A percentile compares a stretch with the other conserved stretches of the same genome.
Conservation (phyloP, 2,797 vertebrate genomes). For the Hoplostethus mediterraneus region DNA sequence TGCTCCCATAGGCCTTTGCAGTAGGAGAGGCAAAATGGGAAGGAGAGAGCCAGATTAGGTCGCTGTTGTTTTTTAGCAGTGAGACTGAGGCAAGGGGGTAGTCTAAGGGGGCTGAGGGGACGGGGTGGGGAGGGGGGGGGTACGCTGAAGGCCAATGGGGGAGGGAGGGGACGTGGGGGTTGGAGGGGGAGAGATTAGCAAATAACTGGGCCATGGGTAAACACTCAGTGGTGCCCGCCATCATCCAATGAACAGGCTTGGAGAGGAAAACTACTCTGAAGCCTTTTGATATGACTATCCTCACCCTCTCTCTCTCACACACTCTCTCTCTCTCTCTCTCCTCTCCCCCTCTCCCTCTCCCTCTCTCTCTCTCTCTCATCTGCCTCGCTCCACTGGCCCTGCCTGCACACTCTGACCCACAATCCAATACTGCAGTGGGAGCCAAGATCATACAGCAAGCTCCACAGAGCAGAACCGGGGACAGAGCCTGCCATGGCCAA, state of each 20-base stretch:
- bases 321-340: slow-evolving; percentile 29
- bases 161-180: slow-evolving; percentile 42
- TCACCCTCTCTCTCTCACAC: slow-evolving; percentile 5
- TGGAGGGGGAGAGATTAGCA: slow-evolving; percentile 66
- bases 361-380: slow-evolving; percentile 39
- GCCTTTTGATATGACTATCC: slow-evolving; percentile 75
- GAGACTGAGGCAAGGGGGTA: slow-evolving; percentile 64
- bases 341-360: slow-evolving; percentile 30
- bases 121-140: slow-evolving; percentile 15
- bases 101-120: slow-evolving; percentile 37
- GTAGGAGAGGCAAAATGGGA: slow-evolving; percentile 25
- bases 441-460: slow-evolving; percentile 62
- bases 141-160: slow-evolving; percentile 71
- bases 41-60: slow-evolving; percentile 74
- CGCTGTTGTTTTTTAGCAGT: slow-evolving; percentile 76
- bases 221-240: slow-evolving; percentile 66
- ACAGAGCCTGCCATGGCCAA: slow-evolving; percentile 51
- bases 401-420: slow-evolving; percentile 76
- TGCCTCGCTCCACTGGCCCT: slow-evolving; percentile 69
- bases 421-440: slow-evolving; percentile 69
- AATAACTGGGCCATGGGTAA: slow-evolving; percentile 85
- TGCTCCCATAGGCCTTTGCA: slow-evolving; percentile 60
- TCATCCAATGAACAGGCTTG: slow-evolving; percentile 72
- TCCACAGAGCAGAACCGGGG: slow-evolving; percentile 53
- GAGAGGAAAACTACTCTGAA: slow-evolving; percentile 69